phyloP scores from a whole-genome alignment of 2,113 vertebrate genomes.

The Cepphus grylle region DNA sequence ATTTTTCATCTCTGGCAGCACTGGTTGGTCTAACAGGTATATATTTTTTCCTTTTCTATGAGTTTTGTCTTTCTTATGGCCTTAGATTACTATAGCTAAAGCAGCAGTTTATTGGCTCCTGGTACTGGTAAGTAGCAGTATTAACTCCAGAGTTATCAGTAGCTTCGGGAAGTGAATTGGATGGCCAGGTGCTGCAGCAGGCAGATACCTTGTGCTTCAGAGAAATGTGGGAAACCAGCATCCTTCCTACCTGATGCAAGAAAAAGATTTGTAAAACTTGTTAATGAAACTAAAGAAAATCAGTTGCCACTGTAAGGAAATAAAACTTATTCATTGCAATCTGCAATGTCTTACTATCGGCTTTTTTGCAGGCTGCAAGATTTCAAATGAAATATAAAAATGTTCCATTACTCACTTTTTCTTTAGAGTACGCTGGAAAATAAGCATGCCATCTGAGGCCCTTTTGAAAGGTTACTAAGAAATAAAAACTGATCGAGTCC shows the following conservation, averaged over 20 bases:
- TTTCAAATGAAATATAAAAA: conserved; percentile 24
- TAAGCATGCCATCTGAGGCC: background rate
- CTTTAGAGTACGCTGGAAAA: conserved; percentile 36
- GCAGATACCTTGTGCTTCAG: background rate
- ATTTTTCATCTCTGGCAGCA: background rate
- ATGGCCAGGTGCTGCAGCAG: background rate
- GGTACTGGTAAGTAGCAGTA: background rate
- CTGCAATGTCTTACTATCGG: background rate
- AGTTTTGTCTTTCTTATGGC: background rate
- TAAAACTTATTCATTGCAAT: background rate
- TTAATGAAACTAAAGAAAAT: background rate
- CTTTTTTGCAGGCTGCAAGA: background rate
- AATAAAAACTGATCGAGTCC: conserved; percentile 51
- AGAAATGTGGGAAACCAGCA: background rate
- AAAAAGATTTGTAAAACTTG: background rate
- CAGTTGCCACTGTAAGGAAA: background rate
- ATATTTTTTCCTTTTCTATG: background rate
- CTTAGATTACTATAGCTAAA: background rate
- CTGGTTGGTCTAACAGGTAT: background rate
- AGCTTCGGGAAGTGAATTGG: background rate
- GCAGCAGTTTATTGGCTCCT: background rate
- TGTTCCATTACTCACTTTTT: conserved; percentile 48
- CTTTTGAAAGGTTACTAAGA: conserved; percentile 34
- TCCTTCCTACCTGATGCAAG: background rate
- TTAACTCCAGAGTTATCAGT: background rate